phyloP scores from a whole-genome alignment of 2,113 vertebrate genomes.

The Varanus salvator region DNA sequence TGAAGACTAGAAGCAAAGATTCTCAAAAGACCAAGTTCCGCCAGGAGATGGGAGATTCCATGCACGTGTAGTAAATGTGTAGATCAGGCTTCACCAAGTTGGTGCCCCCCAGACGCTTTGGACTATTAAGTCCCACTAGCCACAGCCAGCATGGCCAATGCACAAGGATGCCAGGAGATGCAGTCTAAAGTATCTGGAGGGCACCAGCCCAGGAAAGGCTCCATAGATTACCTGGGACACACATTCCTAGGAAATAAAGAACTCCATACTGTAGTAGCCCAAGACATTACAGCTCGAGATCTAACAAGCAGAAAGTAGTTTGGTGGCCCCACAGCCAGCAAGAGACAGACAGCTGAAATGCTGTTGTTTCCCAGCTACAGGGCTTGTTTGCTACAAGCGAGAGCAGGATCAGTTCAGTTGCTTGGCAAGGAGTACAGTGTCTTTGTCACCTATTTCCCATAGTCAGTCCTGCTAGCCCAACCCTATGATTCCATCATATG shows the following conservation, averaged over 20 bases:
- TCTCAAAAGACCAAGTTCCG: background rate
- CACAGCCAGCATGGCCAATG: background rate
- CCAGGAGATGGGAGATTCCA: background rate
- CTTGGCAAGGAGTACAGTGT: background rate
- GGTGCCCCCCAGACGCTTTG: background rate
- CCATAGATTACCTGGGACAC: background rate
- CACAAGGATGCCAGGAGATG: background rate
- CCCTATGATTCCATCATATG: background rate
- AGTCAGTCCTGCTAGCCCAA: background rate
- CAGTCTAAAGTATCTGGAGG: background rate
- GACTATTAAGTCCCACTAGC: background rate
- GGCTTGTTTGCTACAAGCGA: background rate
- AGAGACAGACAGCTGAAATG: too few species aligned
- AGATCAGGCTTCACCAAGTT: background rate
- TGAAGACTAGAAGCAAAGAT: background rate
- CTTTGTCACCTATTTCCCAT: background rate
- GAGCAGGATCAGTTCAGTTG: background rate
- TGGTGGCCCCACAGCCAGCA: background rate
- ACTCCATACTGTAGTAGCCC: background rate
- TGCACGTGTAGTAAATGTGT: background rate
- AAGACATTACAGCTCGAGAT: background rate
- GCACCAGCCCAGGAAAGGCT: background rate
- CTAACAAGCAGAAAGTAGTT: background rate
- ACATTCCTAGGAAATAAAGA: background rate
- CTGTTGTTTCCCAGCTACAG: background rate